Evolutionary conservation across 2,888 invertebrate genomes (phyloP), one percentile per base, ranked within the genome.

Genomic region (Syrphus vitripennis): DNA sequence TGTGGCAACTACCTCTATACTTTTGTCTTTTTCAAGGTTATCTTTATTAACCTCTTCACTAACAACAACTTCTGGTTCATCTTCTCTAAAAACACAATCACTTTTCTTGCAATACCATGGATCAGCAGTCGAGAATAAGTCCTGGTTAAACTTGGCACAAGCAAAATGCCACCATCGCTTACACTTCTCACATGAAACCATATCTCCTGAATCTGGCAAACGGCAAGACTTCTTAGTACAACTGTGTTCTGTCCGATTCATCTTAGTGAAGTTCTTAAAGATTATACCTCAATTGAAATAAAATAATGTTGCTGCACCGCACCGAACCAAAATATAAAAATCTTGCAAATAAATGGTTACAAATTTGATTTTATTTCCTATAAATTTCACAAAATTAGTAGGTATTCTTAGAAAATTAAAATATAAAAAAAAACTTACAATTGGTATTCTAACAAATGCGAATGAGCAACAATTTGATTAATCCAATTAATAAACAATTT

Each of bases 281-380:
- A 3, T 24, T 14, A 4, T 26, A 6, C 0, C 0, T 1, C 53
- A 53, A 53, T 53, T 53, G 4, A 53, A 53, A 53, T 53, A 53
- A 53, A 53, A 53, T 53, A 26, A 53, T 53, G 53, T 53, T 53
- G 53, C 53, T 53, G 4, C 45, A 45, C 45, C n/a, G n/a, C n/a
- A n/a, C n/a, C n/a, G n/a, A n/a, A n/a, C n/a, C n/a, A n/a, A n/a
- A n/a, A n/a, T n/a, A n/a, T n/a, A n/a, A n/a, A n/a, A n/a, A n/a
- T n/a, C n/a, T n/a, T n/a, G n/a, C n/a, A n/a, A n/a, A n/a, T n/a
- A n/a, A n/a, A n/a, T n/a, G n/a, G n/a, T n/a, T n/a, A n/a, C n/a
- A n/a, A n/a, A n/a, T n/a, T n/a, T n/a, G n/a, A n/a, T n/a, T n/a
- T n/a, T n/a, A n/a, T n/a, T n/a, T n/a, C n/a, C n/a, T n/a, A n/a